These are phyloP conservation scores for Dinoponera quadriceps DNA, from an alignment of 1,140 invertebrate species.

Conservation along the genomic window DNA sequence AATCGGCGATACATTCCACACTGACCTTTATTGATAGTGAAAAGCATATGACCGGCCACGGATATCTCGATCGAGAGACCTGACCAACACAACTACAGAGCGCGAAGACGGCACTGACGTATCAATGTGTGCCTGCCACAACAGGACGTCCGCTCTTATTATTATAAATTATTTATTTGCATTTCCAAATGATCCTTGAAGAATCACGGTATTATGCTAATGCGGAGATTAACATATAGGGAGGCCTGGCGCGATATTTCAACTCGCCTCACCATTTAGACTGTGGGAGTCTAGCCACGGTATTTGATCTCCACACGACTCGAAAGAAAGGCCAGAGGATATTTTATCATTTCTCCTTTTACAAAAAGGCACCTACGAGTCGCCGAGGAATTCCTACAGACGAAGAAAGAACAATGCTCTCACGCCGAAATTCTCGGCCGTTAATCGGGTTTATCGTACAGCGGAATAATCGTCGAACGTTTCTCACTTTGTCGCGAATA, in stretches of 20 bases:
- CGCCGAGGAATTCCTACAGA: slow-evolving; percentile 59
- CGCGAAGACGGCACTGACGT: slow-evolving; percentile 60
- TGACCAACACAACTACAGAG: slow-evolving; percentile 43
- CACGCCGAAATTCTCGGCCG: slow-evolving; percentile 50
- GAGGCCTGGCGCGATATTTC: slow-evolving; percentile 84
- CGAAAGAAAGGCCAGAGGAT: slow-evolving; percentile 72
- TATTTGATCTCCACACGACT: slow-evolving; percentile 74
- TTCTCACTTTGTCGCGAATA: not conserved
- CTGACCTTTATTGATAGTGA: slow-evolving; percentile 58
- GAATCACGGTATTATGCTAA: slow-evolving; percentile 86
- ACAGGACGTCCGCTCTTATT: slow-evolving; percentile 79
- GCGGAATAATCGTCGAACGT: not conserved
- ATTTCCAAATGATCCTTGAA: slow-evolving; percentile 85
- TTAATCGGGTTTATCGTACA: slow-evolving; percentile 25
- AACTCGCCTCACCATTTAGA: slow-evolving; percentile 77
- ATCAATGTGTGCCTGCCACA: slow-evolving; percentile 71
- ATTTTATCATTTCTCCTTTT: slow-evolving; percentile 75
- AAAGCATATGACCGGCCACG: slow-evolving; percentile 57
- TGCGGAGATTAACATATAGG: slow-evolving; percentile 85
- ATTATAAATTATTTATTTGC: slow-evolving; percentile 86
- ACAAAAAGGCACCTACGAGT: slow-evolving; percentile 61
- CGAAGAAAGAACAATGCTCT: slow-evolving; percentile 67
- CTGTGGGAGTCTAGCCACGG: slow-evolving; percentile 74
- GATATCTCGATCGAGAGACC: slow-evolving; percentile 68
- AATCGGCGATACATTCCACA: slow-evolving; percentile 20